phyloP scores from a whole-genome alignment of 2,113 vertebrate species.

The Ammodytes marinus region DNA sequence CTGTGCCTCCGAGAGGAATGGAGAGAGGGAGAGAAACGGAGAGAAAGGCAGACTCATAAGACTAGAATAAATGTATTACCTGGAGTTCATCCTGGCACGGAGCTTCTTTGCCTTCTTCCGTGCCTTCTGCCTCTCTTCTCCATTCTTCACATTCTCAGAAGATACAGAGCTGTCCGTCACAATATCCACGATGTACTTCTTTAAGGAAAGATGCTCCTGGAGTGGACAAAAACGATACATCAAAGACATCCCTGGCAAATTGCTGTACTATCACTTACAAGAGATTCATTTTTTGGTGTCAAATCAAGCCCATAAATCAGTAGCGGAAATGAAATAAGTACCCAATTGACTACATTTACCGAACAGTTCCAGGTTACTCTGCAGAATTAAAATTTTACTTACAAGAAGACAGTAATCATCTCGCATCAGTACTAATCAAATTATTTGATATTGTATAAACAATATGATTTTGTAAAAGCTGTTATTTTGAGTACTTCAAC shows the following conservation, averaged over 20 bases:
- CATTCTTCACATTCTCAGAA: conserved; percentile 89
- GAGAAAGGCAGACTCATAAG: neutral
- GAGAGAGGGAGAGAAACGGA: neutral
- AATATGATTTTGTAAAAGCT: too few species aligned
- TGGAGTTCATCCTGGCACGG: conserved; percentile 95
- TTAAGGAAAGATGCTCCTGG: conserved; percentile 97
- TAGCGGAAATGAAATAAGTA: neutral
- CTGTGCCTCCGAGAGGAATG: conserved; percentile 39
- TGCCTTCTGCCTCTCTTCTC: conserved; percentile 93
- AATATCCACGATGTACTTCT: conserved; percentile 97
- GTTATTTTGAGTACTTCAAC: conserved; percentile 15
- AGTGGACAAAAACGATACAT: conserved; percentile 29
- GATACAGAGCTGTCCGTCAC: conserved; percentile 90
- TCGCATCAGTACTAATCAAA: neutral
- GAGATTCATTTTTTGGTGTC: neutral
- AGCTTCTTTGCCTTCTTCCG: conserved; percentile 97
- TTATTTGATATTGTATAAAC: neutral
- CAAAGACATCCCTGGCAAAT: neutral
- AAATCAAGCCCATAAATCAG: neutral
- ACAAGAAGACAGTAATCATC: neutral
- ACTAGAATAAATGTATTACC: conserved; percentile 82
- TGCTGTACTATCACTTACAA: neutral
- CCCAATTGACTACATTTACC: neutral
- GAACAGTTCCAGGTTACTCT: neutral
- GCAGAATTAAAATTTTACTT: neutral